These are phyloP conservation scores for Murina feae DNA, from an alignment of 2,113 vertebrate genomes.

Conservation along the genomic window DNA sequence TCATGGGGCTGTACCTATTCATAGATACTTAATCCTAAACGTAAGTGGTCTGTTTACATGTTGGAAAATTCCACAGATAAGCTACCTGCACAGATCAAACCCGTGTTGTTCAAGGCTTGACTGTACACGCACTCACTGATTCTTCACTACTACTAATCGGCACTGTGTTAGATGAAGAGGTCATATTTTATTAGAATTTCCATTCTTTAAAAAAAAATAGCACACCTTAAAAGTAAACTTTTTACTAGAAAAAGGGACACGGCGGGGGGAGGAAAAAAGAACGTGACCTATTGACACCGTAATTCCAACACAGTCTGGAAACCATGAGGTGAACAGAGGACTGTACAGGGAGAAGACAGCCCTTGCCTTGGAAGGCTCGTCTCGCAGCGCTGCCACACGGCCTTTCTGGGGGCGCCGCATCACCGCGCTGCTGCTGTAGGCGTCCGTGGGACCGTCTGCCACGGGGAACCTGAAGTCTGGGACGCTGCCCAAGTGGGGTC, in stretches of 20 bases:
- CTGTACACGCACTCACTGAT: rapidly evolving
- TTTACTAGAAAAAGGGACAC: neutral
- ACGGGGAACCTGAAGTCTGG: constrained; percentile 94
- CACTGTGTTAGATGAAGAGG: neutral
- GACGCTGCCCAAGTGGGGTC: constrained; percentile 87
- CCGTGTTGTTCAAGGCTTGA: too few species aligned
- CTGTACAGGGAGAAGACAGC: neutral
- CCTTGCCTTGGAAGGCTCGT: constrained; percentile 93
- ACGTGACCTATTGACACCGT: neutral
- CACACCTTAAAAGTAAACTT: neutral
- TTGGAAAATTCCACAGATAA: too few species aligned
- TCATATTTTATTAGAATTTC: neutral
- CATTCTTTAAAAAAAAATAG: neutral
- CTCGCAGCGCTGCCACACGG: constrained; percentile 90
- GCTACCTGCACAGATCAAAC: neutral
- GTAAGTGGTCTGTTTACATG: too few species aligned
- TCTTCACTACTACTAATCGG: neutral
- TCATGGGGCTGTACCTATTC: rapidly evolving
- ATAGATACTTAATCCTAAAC: too few species aligned
- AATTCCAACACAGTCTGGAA: too few species aligned
- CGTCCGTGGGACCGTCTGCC: constrained; percentile 87
- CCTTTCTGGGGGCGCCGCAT: constrained; percentile 93
- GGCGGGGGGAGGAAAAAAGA: rapidly evolving
- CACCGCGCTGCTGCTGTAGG: constrained; percentile 86
- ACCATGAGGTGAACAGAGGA: neutral